A percentile compares a stretch with the other conserved stretches of the same genome.
phyloP scores from a whole-genome alignment of 2,797 vertebrate genomes.

The Characodon lateralis region DNA sequence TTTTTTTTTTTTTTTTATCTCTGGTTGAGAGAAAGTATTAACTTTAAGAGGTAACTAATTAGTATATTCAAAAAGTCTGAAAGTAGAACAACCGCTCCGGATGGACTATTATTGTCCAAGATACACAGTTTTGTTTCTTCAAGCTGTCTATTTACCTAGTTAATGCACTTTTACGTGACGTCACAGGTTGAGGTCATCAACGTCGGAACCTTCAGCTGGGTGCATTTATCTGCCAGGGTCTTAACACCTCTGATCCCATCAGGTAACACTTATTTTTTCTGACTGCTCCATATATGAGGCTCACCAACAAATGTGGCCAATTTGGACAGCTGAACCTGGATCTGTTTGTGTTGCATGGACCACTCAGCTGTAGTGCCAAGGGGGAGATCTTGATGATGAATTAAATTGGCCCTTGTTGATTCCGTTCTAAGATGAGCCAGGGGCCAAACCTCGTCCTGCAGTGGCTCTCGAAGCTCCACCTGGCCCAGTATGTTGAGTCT shows the following conservation, averaged over 20 bases:
- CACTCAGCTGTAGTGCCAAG: constrained; percentile 7
- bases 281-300: not conserved
- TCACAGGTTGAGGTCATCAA: not conserved
- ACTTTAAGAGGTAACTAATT: not conserved
- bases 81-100: not conserved
- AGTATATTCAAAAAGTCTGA: not conserved
- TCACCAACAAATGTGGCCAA: constrained; percentile 4
- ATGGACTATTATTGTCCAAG: not conserved
- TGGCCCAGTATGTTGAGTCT: constrained; percentile 88
- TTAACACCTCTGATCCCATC: not conserved
- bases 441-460: constrained; percentile 88
- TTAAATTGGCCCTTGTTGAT: constrained; percentile 4
- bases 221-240: too few relatives aligned
- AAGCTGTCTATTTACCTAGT: not conserved
- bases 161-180: not conserved
- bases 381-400: constrained; percentile 11
- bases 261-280: too few relatives aligned
- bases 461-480: constrained; percentile 89
- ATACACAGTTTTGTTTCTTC: not conserved
- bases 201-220: not conserved
- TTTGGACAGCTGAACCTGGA: constrained; percentile 8
- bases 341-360: constrained; percentile 3
- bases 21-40: not conserved
- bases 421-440: constrained; percentile 75
- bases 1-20: too few relatives aligned